Evolutionary conservation across 2,888 invertebrate genomes (phyloP).

Genomic region (Stramonita haemastoma): DNA sequence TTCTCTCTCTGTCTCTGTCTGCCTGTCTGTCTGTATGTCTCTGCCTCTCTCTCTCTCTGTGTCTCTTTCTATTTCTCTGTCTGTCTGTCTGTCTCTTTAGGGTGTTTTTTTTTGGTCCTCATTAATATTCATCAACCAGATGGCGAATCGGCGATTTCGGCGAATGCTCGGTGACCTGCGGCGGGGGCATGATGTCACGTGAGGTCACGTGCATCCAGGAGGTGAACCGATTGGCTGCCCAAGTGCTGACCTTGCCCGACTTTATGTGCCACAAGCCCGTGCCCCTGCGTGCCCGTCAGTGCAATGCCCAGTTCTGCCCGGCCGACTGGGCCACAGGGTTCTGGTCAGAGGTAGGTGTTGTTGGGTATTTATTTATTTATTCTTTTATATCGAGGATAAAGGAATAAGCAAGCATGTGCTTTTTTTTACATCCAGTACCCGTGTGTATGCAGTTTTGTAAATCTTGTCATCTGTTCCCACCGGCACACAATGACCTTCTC

Average conservation of each 20-base stretch:
- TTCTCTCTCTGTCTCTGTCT: neutral
- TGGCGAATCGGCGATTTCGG: conserved; percentile 95
- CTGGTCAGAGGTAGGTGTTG: conserved; percentile 91
- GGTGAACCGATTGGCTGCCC: conserved; percentile 82
- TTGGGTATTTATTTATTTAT: too few species aligned
- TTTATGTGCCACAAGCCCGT: conserved; percentile 94
- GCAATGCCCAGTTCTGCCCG: conserved; percentile 93
- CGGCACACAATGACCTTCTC: too few species aligned
- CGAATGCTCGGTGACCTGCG: conserved; percentile 94
- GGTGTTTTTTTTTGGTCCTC: too few species aligned
- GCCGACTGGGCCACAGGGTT: conserved; percentile 91
- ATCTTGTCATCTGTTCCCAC: too few species aligned
- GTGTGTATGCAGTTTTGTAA: too few species aligned
- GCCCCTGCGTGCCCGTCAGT: conserved; percentile 90
- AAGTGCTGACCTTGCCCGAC: conserved; percentile 94
- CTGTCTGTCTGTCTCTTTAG: neutral
- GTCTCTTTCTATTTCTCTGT: neutral
- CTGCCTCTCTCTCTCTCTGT: neutral
- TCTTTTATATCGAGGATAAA: too few species aligned
- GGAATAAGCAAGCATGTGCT: too few species aligned
- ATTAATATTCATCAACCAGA: conserved; percentile 68
- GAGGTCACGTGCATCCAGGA: conserved; percentile 86
- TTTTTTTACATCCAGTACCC: too few species aligned
- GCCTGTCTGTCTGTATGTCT: neutral
- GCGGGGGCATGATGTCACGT: conserved; percentile 93